Evolutionary conservation across 1,140 invertebrate genomes (phyloP).

Genomic region (Frieseomelitta varia): DNA sequence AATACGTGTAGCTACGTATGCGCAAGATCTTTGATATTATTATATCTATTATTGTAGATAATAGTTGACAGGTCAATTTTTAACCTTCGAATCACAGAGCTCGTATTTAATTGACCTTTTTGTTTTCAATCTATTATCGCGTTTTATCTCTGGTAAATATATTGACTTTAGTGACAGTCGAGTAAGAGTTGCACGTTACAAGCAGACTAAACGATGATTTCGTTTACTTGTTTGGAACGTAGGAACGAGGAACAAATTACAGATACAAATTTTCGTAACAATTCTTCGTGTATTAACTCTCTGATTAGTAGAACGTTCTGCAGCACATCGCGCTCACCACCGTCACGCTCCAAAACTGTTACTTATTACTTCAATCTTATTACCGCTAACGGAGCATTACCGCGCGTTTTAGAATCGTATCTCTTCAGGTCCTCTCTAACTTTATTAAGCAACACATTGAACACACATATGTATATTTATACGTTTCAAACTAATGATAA

Average conservation of each 20-base stretch:
- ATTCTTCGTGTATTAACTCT: constrained; percentile 4
- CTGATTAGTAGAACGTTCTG: constrained; percentile 63
- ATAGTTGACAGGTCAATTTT: not conserved
- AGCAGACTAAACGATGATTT: not conserved
- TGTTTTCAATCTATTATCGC: not conserved
- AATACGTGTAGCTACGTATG: too few relatives aligned
- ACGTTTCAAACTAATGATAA: too few relatives aligned
- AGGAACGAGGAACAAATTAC: not conserved
- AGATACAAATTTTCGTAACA: constrained; percentile 30
- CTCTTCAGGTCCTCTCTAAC: constrained; percentile 12
- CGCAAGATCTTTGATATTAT: too few relatives aligned
- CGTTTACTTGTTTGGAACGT: not conserved
- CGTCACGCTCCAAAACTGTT: constrained; percentile 81
- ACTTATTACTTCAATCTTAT: constrained; percentile 79
- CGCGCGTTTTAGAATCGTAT: constrained; percentile 59
- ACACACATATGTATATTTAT: too few relatives aligned
- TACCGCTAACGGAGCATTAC: constrained; percentile 73
- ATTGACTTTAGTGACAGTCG: not conserved
- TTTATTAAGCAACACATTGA: not conserved
- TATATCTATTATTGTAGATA: too few relatives aligned
- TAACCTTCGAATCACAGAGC: not conserved
- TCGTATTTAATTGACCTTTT: constrained; percentile 9
- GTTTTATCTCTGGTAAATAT: not conserved
- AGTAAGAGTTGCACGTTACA: not conserved
- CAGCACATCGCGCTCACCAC: constrained; percentile 41